Evolutionary conservation across 2,797 vertebrate species (phyloP).

Genomic region (Gymnoscopelus microlampas): DNA sequence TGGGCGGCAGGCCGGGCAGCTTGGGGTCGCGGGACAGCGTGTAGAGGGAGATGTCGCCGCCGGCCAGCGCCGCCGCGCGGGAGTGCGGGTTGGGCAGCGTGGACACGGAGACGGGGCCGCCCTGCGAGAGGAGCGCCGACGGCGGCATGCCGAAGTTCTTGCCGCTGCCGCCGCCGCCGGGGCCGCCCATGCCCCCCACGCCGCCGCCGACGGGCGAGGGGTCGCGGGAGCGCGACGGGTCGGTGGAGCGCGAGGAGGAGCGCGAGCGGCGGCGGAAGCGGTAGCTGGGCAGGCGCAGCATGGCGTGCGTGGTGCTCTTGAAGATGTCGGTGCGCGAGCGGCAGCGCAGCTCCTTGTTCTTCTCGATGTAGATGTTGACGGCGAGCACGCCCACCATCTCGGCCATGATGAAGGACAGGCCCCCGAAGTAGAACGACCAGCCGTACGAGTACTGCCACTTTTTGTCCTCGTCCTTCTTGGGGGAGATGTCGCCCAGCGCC

Average conservation of each 20-base stretch:
- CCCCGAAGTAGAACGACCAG: constrained; percentile 96
- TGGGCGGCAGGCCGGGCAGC: constrained; percentile 75
- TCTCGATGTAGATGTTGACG: constrained; percentile 96
- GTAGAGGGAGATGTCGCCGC: constrained; percentile 87
- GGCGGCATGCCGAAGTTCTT: constrained; percentile 87
- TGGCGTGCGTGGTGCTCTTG: constrained; percentile 89
- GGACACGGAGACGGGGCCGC: constrained; percentile 90
- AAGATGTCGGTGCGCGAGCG: constrained; percentile 91
- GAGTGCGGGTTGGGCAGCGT: constrained; percentile 88
- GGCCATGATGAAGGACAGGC: constrained; percentile 94
- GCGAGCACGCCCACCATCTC: constrained; percentile 95
- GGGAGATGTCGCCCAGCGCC: constrained; percentile 92
- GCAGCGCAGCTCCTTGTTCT: constrained; percentile 93
- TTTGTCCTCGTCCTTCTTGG: constrained; percentile 92
- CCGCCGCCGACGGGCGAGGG: constrained; percentile 86
- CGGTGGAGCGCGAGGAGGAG: constrained; percentile 91
- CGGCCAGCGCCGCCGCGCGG: constrained; percentile 86
- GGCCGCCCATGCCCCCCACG: constrained; percentile 82
- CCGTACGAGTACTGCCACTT: constrained; percentile 95
- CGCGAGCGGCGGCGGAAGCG: constrained; percentile 92
- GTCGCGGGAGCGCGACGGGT: constrained; percentile 91
- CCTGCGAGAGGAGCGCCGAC: constrained; percentile 83
- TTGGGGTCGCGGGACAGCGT: constrained; percentile 84
- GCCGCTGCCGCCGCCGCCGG: constrained; percentile 83
- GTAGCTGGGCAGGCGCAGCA: constrained; percentile 92